phyloP scores from a whole-genome alignment of 2,888 invertebrate species.

The Panopea generosa region DNA sequence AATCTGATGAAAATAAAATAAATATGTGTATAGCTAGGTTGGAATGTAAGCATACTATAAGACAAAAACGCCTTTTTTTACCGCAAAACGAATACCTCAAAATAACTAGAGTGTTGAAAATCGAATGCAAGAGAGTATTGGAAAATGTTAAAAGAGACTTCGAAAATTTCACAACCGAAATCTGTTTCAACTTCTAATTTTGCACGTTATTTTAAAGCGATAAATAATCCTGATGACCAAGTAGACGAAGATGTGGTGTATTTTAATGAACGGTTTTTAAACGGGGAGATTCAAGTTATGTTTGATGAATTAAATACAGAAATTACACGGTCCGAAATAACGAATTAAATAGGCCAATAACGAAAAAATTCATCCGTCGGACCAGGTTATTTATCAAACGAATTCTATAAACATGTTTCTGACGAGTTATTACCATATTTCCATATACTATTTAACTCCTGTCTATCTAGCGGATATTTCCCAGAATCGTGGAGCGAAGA shows the following conservation, averaged over 20 bases:
- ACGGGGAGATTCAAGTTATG: too few relatives aligned
- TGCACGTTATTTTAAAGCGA: conserved; percentile 12
- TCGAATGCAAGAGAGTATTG: conserved; percentile 19
- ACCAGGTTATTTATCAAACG: too few relatives aligned
- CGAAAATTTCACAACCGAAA: not conserved
- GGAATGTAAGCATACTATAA: not conserved
- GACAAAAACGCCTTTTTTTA: not conserved
- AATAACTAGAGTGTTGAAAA: not conserved
- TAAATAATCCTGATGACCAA: conserved; percentile 14
- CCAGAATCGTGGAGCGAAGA: conserved; percentile 27
- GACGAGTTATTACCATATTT: conserved; percentile 9
- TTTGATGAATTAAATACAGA: too few relatives aligned
- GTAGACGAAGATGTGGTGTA: conserved; percentile 6
- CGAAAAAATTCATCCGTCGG: too few relatives aligned
- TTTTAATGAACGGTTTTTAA: too few relatives aligned
- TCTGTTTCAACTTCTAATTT: not conserved
- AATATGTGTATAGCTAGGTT: not conserved
- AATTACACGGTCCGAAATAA: too few relatives aligned
- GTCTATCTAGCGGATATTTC: conserved; percentile 1
- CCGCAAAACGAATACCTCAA: not conserved
- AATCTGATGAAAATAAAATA: not conserved
- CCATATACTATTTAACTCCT: conserved; percentile 22
- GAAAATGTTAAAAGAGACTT: conserved; percentile 5
- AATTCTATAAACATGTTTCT: too few relatives aligned
- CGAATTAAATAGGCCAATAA: too few relatives aligned